Base-by-base conservation (phyloP, 2,797 vertebrate species). In the Parauchenoglanis ngamensis region DNA sequence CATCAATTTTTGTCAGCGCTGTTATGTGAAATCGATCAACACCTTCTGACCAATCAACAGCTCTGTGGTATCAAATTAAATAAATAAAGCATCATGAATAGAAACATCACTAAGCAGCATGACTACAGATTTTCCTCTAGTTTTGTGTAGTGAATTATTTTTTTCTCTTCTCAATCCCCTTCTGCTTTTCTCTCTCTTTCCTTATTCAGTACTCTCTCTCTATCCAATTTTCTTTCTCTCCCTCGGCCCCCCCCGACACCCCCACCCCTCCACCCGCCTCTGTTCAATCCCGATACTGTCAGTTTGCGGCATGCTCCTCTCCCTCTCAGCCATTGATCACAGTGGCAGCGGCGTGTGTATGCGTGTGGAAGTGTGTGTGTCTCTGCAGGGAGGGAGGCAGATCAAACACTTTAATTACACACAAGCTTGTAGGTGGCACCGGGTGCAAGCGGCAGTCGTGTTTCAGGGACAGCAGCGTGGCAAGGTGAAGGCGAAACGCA, bases 341-440 rank as follows among this genome's bases (percentile, higher is more conserved):
- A 83, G 92, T 92, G 93, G 94, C 94, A 92, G 91, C 85, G 88
- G 90, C 61, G 81, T 28, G 78, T 54, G 92, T 57, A 87, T 68
- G 81, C 12, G 92, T 85, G 87, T 92, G 91, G 92, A 92, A 93
- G 92, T 90, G 90, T 89, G 49, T 85, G 90, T 88, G 92, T 92
- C 90, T 93, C 91, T 70, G 87, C 44, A 6, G 86, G 67, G 85
- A 87, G 86, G 87, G 90, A 94, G 75, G 85, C 46, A 87, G 95
- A 95, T 96, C 94, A 95, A 95, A 96, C 93, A 93, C 94, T 95
- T 95, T 95, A 95, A 96, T 96, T 95, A 95, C 91, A 83, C 31
- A 89, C 90, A 87, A 92, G 91, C 93, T 92, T 94, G 94, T 94
- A 94, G 93, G 94, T 94, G 94, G 93, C 89, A 90, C 89, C 81